These are phyloP conservation scores for Octopus bimaculoides DNA, from an alignment of 1,140 invertebrate species.

Conservation along the genomic window DNA sequence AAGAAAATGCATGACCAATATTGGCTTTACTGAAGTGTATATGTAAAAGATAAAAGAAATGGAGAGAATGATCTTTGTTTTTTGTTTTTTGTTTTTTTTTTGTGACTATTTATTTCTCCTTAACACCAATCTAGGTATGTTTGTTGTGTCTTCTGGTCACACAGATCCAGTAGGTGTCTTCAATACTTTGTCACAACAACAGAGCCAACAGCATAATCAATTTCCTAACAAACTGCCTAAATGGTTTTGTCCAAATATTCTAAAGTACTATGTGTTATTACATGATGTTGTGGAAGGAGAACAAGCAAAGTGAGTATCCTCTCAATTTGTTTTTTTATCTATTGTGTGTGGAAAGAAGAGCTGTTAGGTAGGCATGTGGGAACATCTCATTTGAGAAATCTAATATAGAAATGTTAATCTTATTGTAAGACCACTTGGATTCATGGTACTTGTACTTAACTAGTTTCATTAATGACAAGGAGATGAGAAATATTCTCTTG, in stretches of 20 bases:
- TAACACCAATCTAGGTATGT: conserved; percentile 50
- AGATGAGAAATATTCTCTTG: too few relatives aligned
- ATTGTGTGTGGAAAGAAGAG: too few relatives aligned
- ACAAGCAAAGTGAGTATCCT: conserved; percentile 60
- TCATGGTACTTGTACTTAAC: too few relatives aligned
- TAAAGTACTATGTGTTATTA: conserved; percentile 86
- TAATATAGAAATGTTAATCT: too few relatives aligned
- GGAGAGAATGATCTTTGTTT: not conserved
- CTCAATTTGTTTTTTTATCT: too few relatives aligned
- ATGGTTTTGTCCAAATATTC: conserved; percentile 83
- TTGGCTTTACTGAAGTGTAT: too few relatives aligned
- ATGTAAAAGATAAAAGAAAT: not conserved
- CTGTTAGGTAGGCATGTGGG: too few relatives aligned
- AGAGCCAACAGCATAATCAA: conserved; percentile 73
- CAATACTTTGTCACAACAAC: conserved; percentile 72
- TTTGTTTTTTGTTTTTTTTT: not conserved
- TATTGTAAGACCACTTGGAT: too few relatives aligned
- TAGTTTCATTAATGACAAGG: too few relatives aligned
- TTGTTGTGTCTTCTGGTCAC: conserved; percentile 81
- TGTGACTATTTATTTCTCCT: not conserved
- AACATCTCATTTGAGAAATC: too few relatives aligned
- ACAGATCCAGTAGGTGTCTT: conserved; percentile 77
- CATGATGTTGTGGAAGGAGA: conserved; percentile 77
- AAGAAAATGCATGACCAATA: too few relatives aligned
- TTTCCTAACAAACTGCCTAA: conserved; percentile 64